Conservation (phyloP, 2,113 vertebrate species). For the Xyliphius kryptos region DNA sequence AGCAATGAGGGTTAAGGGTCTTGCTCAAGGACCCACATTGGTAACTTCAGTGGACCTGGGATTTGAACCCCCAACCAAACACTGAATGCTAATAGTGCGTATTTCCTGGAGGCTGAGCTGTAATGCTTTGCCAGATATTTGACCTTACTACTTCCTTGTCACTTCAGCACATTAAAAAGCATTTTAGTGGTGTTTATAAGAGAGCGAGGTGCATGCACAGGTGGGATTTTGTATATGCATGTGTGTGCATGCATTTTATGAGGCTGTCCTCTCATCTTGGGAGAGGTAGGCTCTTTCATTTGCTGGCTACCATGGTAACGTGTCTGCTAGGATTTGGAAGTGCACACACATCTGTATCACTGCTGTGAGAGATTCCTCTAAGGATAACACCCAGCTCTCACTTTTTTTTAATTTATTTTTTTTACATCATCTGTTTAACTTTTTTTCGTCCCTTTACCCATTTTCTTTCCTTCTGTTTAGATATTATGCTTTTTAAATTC, state of each 20-base stretch:
- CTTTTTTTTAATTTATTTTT: too few relatives aligned
- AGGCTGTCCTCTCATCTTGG: conserved; percentile 26
- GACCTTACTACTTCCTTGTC: not conserved
- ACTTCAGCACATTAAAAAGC: not conserved
- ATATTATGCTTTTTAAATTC: too few relatives aligned
- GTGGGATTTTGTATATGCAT: not conserved
- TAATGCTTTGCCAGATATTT: not conserved
- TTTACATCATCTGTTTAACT: conserved; percentile 18
- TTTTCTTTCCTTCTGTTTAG: not conserved
- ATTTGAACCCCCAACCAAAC: too few relatives aligned
- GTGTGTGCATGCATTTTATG: conserved; percentile 2
- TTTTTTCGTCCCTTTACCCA: conserved; percentile 5
- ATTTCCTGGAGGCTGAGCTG: too few relatives aligned
- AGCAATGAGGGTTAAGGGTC: too few relatives aligned
- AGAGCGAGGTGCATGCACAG: not conserved
- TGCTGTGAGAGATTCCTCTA: conserved; percentile 21
- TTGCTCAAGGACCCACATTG: too few relatives aligned
- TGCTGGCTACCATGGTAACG: conserved; percentile 52
- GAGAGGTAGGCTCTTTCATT: conserved; percentile 23
- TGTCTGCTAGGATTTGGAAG: conserved; percentile 14
- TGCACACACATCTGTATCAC: conserved; percentile 21
- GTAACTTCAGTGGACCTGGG: too few relatives aligned
- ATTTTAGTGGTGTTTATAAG: not conserved
- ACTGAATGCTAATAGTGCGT: too few relatives aligned
- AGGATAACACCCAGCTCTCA: conserved; percentile 9